Evolutionary conservation across 1,140 invertebrate species (phyloP).

Genomic region (Tetramorium parvispinum): DNA sequence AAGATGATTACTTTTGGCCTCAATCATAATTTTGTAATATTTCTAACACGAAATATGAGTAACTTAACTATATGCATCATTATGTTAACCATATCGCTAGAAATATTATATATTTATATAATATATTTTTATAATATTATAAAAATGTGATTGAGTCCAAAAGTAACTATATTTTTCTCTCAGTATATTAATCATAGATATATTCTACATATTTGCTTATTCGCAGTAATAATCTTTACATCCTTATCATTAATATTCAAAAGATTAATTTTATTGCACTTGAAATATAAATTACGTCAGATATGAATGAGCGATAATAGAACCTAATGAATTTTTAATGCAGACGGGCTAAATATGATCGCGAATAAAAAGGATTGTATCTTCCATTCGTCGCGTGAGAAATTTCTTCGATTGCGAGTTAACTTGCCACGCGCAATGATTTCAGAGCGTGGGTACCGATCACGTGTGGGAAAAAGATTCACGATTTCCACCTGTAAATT

Average conservation of each 20-base stretch:
- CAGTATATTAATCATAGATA: no score
- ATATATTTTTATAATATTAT: no score
- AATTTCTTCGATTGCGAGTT: slow-evolving; percentile 23
- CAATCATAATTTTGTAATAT: no score
- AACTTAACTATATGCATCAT: no score
- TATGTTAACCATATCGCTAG: no score
- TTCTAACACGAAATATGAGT: no score
- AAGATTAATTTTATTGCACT: neutral
- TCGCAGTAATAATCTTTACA: neutral
- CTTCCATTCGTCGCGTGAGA: slow-evolving; percentile 2
- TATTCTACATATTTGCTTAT: neutral
- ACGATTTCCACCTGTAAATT: neutral
- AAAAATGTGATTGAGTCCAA: no score
- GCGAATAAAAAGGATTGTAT: slow-evolving; percentile 12
- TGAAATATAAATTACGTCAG: slow-evolving; percentile 2
- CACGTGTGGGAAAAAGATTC: neutral
- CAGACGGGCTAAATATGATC: slow-evolving; percentile 4
- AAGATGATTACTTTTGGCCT: no score
- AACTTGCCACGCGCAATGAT: neutral
- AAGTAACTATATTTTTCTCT: no score
- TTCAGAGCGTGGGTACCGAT: slow-evolving; percentile 5
- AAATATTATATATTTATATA: no score
- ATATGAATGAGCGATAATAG: neutral
- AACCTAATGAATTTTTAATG: slow-evolving; percentile 33
- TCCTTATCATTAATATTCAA: neutral